Evolutionary conservation across 2,888 invertebrate genomes (phyloP).

Genomic region (Pasiphila rectangulata): DNA sequence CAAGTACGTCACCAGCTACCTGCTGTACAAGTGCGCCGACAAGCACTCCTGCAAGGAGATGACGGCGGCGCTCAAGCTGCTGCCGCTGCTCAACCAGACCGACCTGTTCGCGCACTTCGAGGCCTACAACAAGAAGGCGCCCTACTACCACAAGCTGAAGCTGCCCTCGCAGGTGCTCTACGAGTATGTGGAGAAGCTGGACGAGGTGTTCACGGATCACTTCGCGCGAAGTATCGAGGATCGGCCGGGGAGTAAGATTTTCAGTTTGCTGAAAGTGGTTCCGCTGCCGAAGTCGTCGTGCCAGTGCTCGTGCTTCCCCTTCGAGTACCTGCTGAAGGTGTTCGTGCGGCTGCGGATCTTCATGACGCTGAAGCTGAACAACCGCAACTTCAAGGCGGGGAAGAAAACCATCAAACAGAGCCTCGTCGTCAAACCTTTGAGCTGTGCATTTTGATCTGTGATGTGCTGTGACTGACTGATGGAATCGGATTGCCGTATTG

Average conservation of each 20-base stretch:
- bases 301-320: slow-evolving; percentile 31
- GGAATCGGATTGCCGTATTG: not conserved
- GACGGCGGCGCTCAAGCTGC: slow-evolving; percentile 20
- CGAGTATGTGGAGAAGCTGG: slow-evolving; percentile 27
- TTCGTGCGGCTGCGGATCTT: slow-evolving; percentile 30
- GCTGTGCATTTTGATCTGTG: slow-evolving; percentile 1
- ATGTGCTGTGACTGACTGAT: not conserved
- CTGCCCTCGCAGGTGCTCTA: slow-evolving; percentile 30
- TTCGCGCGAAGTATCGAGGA: slow-evolving; percentile 18
- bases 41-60: slow-evolving; percentile 27
- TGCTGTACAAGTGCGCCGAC: slow-evolving; percentile 25
- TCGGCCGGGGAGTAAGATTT: slow-evolving; percentile 14
- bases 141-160: slow-evolving; percentile 20
- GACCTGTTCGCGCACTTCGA: slow-evolving; percentile 26
- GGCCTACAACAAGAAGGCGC: slow-evolving; percentile 23
- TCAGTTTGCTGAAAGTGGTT: slow-evolving; percentile 23
- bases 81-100: slow-evolving; percentile 18
- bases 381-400: slow-evolving; percentile 19
- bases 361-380: slow-evolving; percentile 26
- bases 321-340: slow-evolving; percentile 26
- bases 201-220: slow-evolving; percentile 22
- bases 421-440: slow-evolving; percentile 14
- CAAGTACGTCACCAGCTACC: slow-evolving; percentile 27
- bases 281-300: slow-evolving; percentile 21
- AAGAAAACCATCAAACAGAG: slow-evolving; percentile 19